These are phyloP conservation scores for Dallia pectoralis DNA, from an alignment of 2,797 vertebrate genomes.

Conservation along the genomic window DNA sequence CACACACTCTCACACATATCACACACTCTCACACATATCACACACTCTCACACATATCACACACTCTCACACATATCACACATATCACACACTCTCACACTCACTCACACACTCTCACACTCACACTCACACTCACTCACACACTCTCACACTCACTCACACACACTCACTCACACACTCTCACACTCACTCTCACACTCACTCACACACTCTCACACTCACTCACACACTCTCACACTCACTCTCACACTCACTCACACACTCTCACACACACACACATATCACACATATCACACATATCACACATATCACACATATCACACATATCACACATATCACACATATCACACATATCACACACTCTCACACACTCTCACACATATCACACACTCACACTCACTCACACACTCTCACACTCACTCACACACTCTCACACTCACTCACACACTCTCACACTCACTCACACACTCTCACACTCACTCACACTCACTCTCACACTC, in stretches of 20 bases:
- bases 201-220: conserved; percentile 16
- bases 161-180: conserved; percentile 11
- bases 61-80: no score
- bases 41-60: no score
- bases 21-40: no score
- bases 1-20: no score
- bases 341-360: no score
- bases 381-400: conserved; percentile 9
- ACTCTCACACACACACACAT: conserved; percentile 22
- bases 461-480: conserved; percentile 21
- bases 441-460: conserved; percentile 32
- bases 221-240: background rate
- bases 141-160: conserved; percentile 25
- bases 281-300: no score
- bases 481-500: conserved; percentile 4
- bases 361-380: no score
- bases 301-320: no score
- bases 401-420: background rate
- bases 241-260: conserved; percentile 10
- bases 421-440: background rate
- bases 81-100: no score
- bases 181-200: conserved; percentile 33
- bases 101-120: no score
- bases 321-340: no score
- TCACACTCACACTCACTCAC: conserved; percentile 27